phyloP scores from a whole-genome alignment of 2,888 invertebrate species.

The Catocala fraxini region DNA sequence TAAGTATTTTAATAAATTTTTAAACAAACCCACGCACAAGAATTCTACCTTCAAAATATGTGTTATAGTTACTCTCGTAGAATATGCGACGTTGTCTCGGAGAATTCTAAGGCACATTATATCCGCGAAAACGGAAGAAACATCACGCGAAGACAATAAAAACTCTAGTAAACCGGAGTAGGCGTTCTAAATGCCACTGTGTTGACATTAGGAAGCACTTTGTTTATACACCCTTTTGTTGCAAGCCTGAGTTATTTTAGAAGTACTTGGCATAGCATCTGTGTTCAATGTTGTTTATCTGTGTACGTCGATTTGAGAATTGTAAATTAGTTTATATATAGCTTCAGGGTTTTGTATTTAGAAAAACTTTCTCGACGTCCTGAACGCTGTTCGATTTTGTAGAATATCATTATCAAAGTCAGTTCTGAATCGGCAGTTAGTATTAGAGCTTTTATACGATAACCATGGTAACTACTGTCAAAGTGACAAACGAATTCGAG shows the following conservation, averaged over 20 bases:
- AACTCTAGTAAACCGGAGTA: slow-evolving; percentile 43
- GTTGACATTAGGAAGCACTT: slow-evolving; percentile 46
- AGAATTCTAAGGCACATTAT: slow-evolving; percentile 46
- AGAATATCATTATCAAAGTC: too few species aligned
- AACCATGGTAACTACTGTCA: too few species aligned
- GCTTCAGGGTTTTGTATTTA: too few species aligned
- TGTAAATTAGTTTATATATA: too few species aligned
- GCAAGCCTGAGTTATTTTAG: slow-evolving; percentile 25
- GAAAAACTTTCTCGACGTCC: too few species aligned
- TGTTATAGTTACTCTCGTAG: slow-evolving; percentile 31
- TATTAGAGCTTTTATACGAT: too few species aligned
- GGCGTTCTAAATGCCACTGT: slow-evolving; percentile 41
- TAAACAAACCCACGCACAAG: slow-evolving; percentile 25
- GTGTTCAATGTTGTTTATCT: slow-evolving; percentile 3
- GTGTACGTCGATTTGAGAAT: too few species aligned
- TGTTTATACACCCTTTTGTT: slow-evolving; percentile 32
- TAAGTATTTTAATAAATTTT: too few species aligned
- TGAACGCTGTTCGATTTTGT: too few species aligned
- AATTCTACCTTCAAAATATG: slow-evolving; percentile 35
- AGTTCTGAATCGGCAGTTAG: too few species aligned
- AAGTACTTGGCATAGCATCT: not conserved
- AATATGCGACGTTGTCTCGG: slow-evolving; percentile 35
- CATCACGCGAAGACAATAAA: slow-evolving; percentile 49
- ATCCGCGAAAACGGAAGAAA: slow-evolving; percentile 19
- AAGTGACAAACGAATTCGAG: too few species aligned